phyloP scores from a whole-genome alignment of 2,888 invertebrate species.

The Glaucopsyche alexis region DNA sequence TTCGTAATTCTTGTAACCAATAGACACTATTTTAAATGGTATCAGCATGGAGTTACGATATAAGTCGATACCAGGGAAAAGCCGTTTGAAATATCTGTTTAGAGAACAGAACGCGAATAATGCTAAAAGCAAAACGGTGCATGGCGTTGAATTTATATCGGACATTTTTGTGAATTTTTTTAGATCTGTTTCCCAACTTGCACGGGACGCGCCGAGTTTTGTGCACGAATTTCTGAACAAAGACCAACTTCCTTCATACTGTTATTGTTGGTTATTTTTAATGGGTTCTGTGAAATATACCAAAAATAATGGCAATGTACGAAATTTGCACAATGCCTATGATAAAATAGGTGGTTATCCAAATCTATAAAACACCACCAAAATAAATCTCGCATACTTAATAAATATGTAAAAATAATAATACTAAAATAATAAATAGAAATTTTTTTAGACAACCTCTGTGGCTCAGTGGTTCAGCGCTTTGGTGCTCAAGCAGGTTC shows the following conservation, averaged over 20 bases:
- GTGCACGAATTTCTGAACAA: constrained; percentile 23
- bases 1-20: too few relatives aligned
- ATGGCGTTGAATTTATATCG: constrained; percentile 20
- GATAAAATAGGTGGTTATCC: too few relatives aligned
- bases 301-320: background rate
- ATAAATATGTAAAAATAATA: too few relatives aligned
- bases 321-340: too few relatives aligned
- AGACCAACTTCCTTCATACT: constrained; percentile 24
- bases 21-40: too few relatives aligned
- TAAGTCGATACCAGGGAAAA: constrained; percentile 1
- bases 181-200: constrained; percentile 22
- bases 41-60: background rate
- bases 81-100: constrained; percentile 24
- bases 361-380: too few relatives aligned
- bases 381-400: too few relatives aligned
- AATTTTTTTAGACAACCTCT: too few relatives aligned
- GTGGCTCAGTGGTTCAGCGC: too few relatives aligned
- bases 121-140: constrained; percentile 18
- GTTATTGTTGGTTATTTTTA: constrained; percentile 7
- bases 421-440: too few relatives aligned
- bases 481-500: too few relatives aligned
- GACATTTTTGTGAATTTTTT: constrained; percentile 17
- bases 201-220: constrained; percentile 13
- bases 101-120: background rate
- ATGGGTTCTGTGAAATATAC: constrained; percentile 17